phyloP scores from a whole-genome alignment of 2,797 vertebrate genomes.

The Ctenochaetus hawaiiensis region DNA sequence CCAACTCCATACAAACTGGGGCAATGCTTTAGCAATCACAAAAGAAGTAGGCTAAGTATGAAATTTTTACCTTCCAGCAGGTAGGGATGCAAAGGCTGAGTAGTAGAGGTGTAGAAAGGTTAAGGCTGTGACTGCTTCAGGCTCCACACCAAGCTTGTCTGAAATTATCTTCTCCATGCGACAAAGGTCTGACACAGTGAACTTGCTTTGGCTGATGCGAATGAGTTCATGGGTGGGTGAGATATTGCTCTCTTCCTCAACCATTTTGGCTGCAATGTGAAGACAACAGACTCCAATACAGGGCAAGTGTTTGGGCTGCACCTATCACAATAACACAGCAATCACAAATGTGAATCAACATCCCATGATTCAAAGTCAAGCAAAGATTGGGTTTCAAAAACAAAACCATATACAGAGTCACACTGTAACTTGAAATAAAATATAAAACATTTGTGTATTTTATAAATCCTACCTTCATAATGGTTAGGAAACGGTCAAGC shows the following conservation, averaged over 20 bases:
- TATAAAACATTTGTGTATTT: background rate
- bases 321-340: conserved; percentile 78
- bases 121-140: conserved; percentile 96
- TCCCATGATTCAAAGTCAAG: conserved; percentile 13
- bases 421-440: background rate
- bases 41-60: background rate
- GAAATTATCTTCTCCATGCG: conserved; percentile 98
- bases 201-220: conserved; percentile 98
- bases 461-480: conserved; percentile 91
- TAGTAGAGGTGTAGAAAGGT: conserved; percentile 97
- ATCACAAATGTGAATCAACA: conserved; percentile 32
- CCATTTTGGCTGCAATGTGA: conserved; percentile 91
- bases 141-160: conserved; percentile 94
- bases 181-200: conserved; percentile 94
- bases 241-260: conserved; percentile 91
- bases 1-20: conserved; percentile 40
- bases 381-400: background rate
- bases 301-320: conserved; percentile 95
- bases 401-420: background rate
- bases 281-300: conserved; percentile 96
- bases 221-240: conserved; percentile 93
- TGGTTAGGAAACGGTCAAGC: conserved; percentile 94
- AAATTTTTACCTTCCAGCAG: conserved; percentile 88
- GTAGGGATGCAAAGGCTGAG: conserved; percentile 88
- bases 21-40: conserved; percentile 29